Evolutionary conservation across 2,113 vertebrate genomes (phyloP), one percentile per base, ranked within the genome.

Genomic region (Istiophorus platypterus): DNA sequence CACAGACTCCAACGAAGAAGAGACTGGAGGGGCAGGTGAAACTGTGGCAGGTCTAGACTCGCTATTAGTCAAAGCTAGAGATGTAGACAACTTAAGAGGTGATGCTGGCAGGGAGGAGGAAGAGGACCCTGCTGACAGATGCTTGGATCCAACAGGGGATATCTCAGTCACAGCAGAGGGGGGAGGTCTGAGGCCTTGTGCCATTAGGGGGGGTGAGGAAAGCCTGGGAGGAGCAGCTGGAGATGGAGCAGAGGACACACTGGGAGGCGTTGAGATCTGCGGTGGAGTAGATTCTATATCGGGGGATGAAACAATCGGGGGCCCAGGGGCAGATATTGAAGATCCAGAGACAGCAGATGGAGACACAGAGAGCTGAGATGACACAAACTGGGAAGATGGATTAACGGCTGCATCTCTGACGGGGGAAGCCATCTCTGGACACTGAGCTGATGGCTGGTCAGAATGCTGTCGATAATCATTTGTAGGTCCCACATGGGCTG

Each of bases 391-490:
- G 34, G 89, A 71, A 82, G 76, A 71, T 18, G 89, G 74, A 67
- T 72, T 84, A 68, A 52, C 17, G 7, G 72, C 63, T n/a, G 88
- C 29, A n/a, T 94, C 93, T 84, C 82, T 85, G 65, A 75, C 41
- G 2, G 79, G 59, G 34, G 83, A 71, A 17, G 84, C 79, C 75
- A 83, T 85, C 56, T 94, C 93, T 76, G 84, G 85, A 61, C 3
- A 72, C 31, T 67, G 85, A 76, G 85, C 69, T 70, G 74, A 68
- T 41, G 88, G 72, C 42, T 89, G 89, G 41, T 93, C 92, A 17
- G 80, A 58, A 49, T 70, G 78, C 68, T 81, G 87, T 58, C 47
- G 71, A 78, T 84, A 91, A 71, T 94, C 94, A 47, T 82, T 83
- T 0, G 72, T n/a, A 6, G 91, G 70, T 56, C 78, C 88, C 15